These are phyloP conservation scores for Pocillopora verrucosa DNA, from an alignment of 64 coral and sea anemone species.

Conservation along the genomic window DNA sequence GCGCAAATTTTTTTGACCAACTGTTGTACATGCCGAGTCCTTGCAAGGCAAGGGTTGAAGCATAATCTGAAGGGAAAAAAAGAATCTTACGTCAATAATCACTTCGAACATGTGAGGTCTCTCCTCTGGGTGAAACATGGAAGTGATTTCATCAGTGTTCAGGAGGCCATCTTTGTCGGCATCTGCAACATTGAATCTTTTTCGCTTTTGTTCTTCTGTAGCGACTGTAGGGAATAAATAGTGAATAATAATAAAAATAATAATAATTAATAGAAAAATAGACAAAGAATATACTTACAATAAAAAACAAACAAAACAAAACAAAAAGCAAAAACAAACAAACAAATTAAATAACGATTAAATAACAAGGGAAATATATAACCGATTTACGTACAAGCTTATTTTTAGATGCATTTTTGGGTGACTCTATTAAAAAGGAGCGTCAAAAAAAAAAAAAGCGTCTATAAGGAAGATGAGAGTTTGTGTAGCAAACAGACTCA, in stretches of 20 bases:
- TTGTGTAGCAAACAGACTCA: neutral
- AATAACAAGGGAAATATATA: too few relatives aligned
- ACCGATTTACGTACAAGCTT: too few relatives aligned
- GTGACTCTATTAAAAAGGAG: neutral
- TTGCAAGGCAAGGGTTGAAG: too few relatives aligned
- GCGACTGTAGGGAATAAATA: neutral
- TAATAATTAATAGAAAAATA: too few relatives aligned
- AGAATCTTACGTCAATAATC: neutral
- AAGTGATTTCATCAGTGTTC: slow-evolving; percentile 24
- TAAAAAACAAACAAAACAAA: too few relatives aligned
- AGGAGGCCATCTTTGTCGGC: slow-evolving; percentile 27
- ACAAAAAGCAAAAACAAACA: too few relatives aligned
- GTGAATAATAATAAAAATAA: too few relatives aligned
- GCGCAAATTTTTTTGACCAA: too few relatives aligned
- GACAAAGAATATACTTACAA: too few relatives aligned
- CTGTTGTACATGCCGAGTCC: too few relatives aligned
- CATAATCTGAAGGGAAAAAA: neutral
- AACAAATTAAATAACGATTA: too few relatives aligned
- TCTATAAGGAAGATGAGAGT: neutral
- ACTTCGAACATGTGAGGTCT: slow-evolving; percentile 45
- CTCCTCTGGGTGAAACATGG: slow-evolving; percentile 55
- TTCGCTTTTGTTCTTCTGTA: slow-evolving; percentile 19
- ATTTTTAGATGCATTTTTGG: too few relatives aligned
- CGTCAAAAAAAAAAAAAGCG: neutral
- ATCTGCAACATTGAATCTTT: slow-evolving; percentile 50